phyloP scores from a whole-genome alignment of 2,113 vertebrate species.

The Pluvianellus socialis region DNA sequence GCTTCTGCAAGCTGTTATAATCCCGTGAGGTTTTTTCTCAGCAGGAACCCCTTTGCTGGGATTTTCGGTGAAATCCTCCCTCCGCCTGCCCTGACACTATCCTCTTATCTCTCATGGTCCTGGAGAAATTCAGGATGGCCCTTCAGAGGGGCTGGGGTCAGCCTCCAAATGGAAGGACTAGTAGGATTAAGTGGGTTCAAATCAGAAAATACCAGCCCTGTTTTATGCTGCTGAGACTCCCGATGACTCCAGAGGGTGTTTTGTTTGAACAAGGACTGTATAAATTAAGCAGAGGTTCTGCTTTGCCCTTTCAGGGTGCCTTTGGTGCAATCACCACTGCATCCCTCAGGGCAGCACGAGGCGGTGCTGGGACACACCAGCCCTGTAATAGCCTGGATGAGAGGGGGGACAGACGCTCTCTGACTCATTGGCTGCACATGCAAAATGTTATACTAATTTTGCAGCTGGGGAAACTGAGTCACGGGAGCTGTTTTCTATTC shows the following conservation, averaged over 20 bases:
- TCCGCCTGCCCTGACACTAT: background rate
- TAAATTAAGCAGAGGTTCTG: background rate
- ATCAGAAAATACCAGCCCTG: background rate
- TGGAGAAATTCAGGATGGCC: background rate
- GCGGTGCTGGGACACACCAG: background rate
- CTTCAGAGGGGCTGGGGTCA: background rate
- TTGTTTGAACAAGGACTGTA: background rate
- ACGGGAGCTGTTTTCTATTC: background rate
- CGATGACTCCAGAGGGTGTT: background rate
- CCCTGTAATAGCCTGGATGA: background rate
- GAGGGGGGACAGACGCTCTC: background rate
- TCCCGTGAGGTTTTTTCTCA: background rate
- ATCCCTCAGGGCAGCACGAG: background rate
- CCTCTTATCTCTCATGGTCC: background rate
- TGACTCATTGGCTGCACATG: constrained; percentile 35
- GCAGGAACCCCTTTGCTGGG: background rate
- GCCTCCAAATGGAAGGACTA: background rate
- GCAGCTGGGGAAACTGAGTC: constrained; percentile 7
- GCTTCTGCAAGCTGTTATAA: constrained; percentile 5
- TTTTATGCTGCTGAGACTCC: background rate
- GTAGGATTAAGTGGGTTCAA: background rate
- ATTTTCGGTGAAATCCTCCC: constrained; percentile 6
- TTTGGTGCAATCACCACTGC: background rate
- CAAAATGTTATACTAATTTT: background rate
- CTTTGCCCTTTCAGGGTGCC: background rate